Percentiles rank a stretch among this genome's conserved stretches.
These are phyloP conservation scores for Bombus picipes DNA, from an alignment of 1,140 invertebrate species.

Conservation along the genomic window DNA sequence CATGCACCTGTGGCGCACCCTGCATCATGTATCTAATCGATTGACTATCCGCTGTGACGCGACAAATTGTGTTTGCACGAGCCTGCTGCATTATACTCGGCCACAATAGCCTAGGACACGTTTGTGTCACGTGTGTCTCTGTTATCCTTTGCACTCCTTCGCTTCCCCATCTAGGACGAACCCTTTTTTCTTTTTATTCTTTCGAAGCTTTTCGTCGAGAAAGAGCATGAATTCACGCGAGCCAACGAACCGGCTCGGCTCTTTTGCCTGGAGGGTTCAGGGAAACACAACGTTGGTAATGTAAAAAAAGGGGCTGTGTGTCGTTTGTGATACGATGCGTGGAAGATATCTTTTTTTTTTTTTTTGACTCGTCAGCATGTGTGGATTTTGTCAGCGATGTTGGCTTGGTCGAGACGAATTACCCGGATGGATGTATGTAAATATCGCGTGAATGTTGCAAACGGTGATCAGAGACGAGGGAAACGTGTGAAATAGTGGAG, in stretches of 20 bases:
- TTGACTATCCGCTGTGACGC: slow-evolving; percentile 76
- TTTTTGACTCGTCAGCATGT: not conserved
- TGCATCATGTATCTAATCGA: slow-evolving; percentile 70
- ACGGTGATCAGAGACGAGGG: not conserved
- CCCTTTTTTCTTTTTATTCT: too few species aligned
- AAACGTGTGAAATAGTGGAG: not conserved
- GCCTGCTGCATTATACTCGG: slow-evolving; percentile 51
- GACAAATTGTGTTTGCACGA: slow-evolving; percentile 75
- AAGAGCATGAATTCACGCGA: not conserved
- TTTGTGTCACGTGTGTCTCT: not conserved
- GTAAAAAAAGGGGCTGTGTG: not conserved
- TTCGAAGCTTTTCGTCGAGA: too few species aligned
- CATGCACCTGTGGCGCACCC: slow-evolving; percentile 71
- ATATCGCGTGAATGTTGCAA: not conserved
- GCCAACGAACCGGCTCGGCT: not conserved
- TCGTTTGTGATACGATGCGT: not conserved
- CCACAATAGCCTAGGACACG: slow-evolving; percentile 45
- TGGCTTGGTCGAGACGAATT: not conserved
- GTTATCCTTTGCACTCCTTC: not conserved
- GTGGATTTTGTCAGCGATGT: not conserved
- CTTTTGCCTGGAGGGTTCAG: not conserved
- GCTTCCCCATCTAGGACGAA: not conserved
- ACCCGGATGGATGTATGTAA: not conserved
- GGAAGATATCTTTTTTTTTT: not conserved
- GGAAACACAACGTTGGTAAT: not conserved